Evolutionary conservation across 2,888 invertebrate genomes (phyloP).

Genomic region (Exocentrus adspersus): DNA sequence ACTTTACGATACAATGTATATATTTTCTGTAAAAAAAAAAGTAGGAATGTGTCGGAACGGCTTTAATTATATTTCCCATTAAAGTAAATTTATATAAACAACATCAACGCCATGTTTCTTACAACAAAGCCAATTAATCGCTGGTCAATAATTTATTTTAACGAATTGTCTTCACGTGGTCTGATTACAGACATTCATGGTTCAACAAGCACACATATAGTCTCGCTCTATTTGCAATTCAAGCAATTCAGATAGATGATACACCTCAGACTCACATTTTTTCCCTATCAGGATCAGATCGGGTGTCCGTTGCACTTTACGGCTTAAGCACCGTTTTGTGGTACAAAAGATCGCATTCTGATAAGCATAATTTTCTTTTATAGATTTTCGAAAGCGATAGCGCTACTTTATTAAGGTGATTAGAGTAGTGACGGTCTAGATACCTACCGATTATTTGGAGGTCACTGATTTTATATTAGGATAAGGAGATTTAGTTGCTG

Average conservation of each 20-base stretch:
- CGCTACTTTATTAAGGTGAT: constrained; percentile 27
- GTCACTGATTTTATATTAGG: constrained; percentile 23
- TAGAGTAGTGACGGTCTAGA: constrained; percentile 28
- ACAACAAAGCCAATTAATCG: constrained; percentile 7
- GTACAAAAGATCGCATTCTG: constrained; percentile 25
- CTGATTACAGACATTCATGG: constrained; percentile 50
- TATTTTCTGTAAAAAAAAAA: not conserved
- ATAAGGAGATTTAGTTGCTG: constrained; percentile 1
- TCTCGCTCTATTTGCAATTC: constrained; percentile 48
- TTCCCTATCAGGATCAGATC: constrained; percentile 15
- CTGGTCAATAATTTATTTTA: constrained; percentile 43
- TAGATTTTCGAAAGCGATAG: constrained; percentile 26
- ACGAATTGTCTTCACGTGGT: constrained; percentile 44
- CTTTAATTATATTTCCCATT: constrained; percentile 13
- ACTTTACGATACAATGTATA: not conserved
- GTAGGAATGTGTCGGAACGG: not conserved
- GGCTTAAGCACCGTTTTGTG: constrained; percentile 16
- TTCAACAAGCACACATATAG: constrained; percentile 48
- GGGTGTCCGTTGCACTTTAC: constrained; percentile 23
- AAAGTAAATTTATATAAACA: constrained; percentile 8
- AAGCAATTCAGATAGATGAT: constrained; percentile 41
- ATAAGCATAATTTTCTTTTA: constrained; percentile 29
- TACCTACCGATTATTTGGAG: constrained; percentile 14
- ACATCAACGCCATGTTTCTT: not conserved
- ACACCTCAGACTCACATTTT: constrained; percentile 21